Base-by-base conservation (phyloP, 2,888 invertebrate species). In the Euplexia lucipara region DNA sequence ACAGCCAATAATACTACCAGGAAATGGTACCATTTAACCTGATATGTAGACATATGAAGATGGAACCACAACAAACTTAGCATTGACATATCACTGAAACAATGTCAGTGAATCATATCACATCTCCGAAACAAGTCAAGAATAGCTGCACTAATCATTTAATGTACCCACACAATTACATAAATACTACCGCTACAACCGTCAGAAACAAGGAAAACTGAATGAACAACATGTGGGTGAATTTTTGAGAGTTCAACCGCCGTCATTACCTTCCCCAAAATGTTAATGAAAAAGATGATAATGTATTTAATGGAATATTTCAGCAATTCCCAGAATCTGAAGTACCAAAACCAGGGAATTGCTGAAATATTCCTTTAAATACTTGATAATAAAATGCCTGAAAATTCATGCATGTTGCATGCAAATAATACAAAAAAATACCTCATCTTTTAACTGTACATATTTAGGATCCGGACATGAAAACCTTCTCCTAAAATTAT, bases 381-480 rank as follows among this genome's bases (percentile, higher is more conserved):
- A n/a, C n/a, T n/a, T n/a, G n/a, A n/a, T n/a, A n/a, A n/a, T n/a
- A n/a, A n/a, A n/a, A n/a, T n/a, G n/a, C n/a, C n/a, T n/a, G n/a
- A n/a, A n/a, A n/a, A n/a, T n/a, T n/a, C n/a, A n/a, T n/a, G n/a
- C n/a, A n/a, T n/a, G n/a, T n/a, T n/a, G n/a, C n/a, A n/a, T n/a
- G 81, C 70, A 75, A 71, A 64, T 67, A 62, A 69, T 2, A 41
- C 47, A 67, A 64, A 56, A 68, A 64, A 70, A 57, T 75, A 87
- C 88, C 87, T 90, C 88, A 61, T 91, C 88, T 32, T 80, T 75
- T 57, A 91, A 83, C 39, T 82, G 86, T 32, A 82, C 84, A 84
- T 91, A 91, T 84, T 79, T 82, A 35, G 88, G 88, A 58, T 91
- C 89, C 0, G 87, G 86, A 63, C 82, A 83, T 32, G 88, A 88